Evolutionary conservation across 2,888 invertebrate species (phyloP).

Genomic region (Caenorhabditis afra): DNA sequence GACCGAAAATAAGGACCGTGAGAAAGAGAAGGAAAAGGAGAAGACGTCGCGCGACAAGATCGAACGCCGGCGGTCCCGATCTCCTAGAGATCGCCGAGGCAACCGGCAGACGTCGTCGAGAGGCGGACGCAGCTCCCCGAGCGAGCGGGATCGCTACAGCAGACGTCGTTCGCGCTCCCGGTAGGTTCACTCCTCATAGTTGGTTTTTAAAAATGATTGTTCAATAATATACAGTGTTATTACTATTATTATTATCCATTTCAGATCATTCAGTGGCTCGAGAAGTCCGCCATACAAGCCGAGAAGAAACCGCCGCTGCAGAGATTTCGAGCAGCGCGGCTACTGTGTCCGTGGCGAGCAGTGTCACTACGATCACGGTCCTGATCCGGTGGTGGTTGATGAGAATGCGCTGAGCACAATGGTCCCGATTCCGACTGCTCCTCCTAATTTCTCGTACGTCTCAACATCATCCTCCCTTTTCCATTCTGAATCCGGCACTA

Average conservation of each 20-base stretch:
- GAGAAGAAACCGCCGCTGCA: constrained; percentile 84
- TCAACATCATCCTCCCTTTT: background rate
- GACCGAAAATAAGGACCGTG: constrained; percentile 46
- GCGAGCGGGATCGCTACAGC: constrained; percentile 47
- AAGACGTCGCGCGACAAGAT: constrained; percentile 36
- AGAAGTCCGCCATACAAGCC: constrained; percentile 48
- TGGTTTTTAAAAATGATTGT: too few relatives aligned
- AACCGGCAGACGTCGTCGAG: constrained; percentile 21
- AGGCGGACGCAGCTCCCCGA: constrained; percentile 22
- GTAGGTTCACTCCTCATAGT: constrained; percentile 5
- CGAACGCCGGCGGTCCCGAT: constrained; percentile 54
- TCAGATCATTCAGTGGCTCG: constrained; percentile 59
- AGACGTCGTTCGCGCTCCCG: constrained; percentile 44
- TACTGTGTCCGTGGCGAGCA: constrained; percentile 97
- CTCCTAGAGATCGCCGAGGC: constrained; percentile 45
- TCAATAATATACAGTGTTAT: too few relatives aligned
- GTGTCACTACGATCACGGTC: constrained; percentile 96
- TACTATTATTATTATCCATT: constrained; percentile 29
- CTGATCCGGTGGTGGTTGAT: constrained; percentile 93
- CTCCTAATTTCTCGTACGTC: constrained; percentile 59
- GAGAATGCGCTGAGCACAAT: constrained; percentile 69
- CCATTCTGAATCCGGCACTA: background rate
- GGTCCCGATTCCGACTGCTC: constrained; percentile 53
- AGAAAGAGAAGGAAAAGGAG: constrained; percentile 20
- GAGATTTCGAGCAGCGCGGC: constrained; percentile 95